Base-by-base conservation (phyloP, 1,140 invertebrate genomes). In the Anadara kagoshimensis region DNA sequence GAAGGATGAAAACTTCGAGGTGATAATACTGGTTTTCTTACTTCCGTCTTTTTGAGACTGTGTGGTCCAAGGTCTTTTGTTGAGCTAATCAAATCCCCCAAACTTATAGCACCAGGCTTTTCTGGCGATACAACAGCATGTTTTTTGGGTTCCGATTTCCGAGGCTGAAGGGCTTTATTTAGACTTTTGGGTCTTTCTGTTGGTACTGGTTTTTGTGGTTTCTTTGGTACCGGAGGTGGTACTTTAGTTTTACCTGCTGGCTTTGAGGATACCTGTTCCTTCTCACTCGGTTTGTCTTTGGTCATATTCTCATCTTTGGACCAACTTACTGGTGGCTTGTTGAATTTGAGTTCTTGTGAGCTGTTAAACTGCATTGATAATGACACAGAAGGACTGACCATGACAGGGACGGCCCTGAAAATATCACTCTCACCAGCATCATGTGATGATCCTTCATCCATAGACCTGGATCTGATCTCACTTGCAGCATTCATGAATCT, bases 101-200 rank as follows among this genome's bases (percentile, higher is more conserved):
- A 44, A 56, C 67, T 75, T 14, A 64, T 44, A 24, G 62, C 44
- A 24, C 12, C 24, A 22, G 18, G 16, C n/a, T 56, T 56, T 18
- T 14, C 41, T 36, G 20, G 20, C 4, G 49, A 22, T 51, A 22
- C 16, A 22, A 51, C 16, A 51, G 16, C 20, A 16, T 51, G 16
- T 22, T 7, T 67, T 43, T 56, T 54, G 26, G 8, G 14, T 41
- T 36, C 67, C 10, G 63, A 36, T 47, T 47, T 51, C 22, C 78
- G 57, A 7, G 78, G 78, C 47, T 69, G 74, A 12, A 80, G 64
- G 16, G 79, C 75, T 61, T 62, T 75, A 36, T 78, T 78, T 20
- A 53, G 68, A 8, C 68, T 49, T 65, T 18, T 20, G n/a, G n/a
- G 5, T 20, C 26, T 20, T 18, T 24, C 51, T 29, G 26, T 41